phyloP scores from a whole-genome alignment of 2,113 vertebrate genomes.

The Crypturellus undulatus region DNA sequence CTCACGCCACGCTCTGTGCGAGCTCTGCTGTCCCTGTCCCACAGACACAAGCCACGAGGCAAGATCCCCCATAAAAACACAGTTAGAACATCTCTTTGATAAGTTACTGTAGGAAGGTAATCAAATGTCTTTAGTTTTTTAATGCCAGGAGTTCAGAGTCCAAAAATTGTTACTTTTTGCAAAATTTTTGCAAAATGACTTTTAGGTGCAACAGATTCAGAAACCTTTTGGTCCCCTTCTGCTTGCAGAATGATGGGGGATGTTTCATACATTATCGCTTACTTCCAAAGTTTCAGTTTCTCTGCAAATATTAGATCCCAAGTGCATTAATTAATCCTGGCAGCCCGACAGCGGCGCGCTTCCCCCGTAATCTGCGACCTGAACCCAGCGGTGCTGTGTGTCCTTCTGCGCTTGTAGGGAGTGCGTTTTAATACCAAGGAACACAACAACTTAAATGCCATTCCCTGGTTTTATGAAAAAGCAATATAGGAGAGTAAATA shows the following conservation, averaged over 20 bases:
- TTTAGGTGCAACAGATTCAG: not conserved
- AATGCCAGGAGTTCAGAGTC: fast-evolving
- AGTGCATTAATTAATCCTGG: conserved; percentile 67
- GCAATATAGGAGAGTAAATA: conserved; percentile 98
- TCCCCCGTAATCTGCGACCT: conserved; percentile 84
- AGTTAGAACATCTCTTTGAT: fast-evolving
- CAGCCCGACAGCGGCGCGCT: conserved; percentile 82
- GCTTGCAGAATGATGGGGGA: not conserved
- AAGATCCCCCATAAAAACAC: fast-evolving
- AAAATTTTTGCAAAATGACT: not conserved
- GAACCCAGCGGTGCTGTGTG: conserved; percentile 86
- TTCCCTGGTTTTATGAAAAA: conserved; percentile 90
- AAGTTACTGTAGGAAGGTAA: not conserved
- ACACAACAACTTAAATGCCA: conserved; percentile 98
- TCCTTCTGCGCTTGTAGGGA: conserved; percentile 84
- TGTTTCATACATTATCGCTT: not conserved
- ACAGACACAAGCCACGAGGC: not conserved
- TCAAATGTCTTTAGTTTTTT: fast-evolving
- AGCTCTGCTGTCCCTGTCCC: not conserved
- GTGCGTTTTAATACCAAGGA: conserved; percentile 93
- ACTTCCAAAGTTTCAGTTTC: not conserved
- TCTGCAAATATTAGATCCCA: conserved; percentile 44
- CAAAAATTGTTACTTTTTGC: not conserved
- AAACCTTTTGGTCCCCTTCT: not conserved
- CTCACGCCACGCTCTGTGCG: no score